A percentile compares a stretch with the other conserved stretches of the same genome.
Evolutionary conservation across 2,888 invertebrate species (phyloP).

Genomic region (Leistus spinibarbis): DNA sequence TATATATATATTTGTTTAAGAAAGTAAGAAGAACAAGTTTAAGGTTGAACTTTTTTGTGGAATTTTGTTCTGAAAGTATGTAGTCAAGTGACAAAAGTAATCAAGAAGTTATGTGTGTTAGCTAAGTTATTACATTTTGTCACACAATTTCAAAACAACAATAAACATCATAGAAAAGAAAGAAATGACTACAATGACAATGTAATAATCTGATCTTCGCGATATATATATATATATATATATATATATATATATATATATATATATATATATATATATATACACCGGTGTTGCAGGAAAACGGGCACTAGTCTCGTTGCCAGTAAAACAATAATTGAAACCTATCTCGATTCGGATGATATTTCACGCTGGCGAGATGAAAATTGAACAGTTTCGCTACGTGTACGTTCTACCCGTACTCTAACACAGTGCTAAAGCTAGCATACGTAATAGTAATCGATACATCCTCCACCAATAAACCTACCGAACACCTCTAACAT

Average conservation of each 20-base stretch:
- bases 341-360: background rate
- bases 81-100: background rate
- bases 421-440: background rate
- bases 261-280: too few species aligned
- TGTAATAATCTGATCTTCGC: background rate
- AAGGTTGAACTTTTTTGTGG: background rate
- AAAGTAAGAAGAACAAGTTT: background rate
- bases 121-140: background rate
- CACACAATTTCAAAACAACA: background rate
- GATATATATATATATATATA: background rate
- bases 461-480: background rate
- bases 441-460: background rate
- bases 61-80: background rate
- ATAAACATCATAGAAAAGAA: background rate
- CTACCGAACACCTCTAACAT: too few species aligned
- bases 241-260: background rate
- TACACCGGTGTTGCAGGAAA: background rate
- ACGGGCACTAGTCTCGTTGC: background rate
- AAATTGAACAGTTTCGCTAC: background rate
- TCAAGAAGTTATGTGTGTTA: background rate
- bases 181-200: background rate
- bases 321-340: conserved; percentile 5
- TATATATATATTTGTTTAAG: background rate
- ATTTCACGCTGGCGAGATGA: background rate
- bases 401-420: background rate